Evolutionary conservation across 2,797 vertebrate genomes (phyloP).

Genomic region (Poeciliopsis turneri): DNA sequence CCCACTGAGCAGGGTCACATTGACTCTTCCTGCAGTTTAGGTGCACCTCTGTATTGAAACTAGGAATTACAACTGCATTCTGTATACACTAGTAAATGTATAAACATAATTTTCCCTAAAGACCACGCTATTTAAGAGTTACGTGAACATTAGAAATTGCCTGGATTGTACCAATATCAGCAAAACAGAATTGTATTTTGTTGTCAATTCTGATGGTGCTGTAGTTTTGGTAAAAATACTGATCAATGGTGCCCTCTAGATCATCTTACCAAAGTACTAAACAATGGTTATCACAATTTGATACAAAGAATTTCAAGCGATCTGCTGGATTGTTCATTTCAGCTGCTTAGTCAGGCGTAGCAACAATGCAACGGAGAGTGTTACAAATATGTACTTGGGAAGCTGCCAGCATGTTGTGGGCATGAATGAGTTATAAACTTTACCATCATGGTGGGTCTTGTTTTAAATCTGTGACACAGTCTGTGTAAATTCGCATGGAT

Average conservation of each 20-base stretch:
- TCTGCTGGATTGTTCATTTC: background rate
- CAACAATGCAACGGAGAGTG: background rate
- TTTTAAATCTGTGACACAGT: background rate
- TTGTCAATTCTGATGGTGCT: background rate
- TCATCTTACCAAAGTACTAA: background rate
- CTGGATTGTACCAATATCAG: background rate
- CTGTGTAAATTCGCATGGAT: background rate
- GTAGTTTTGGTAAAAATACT: background rate
- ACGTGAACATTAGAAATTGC: background rate
- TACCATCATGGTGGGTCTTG: background rate
- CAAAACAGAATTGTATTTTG: background rate
- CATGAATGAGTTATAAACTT: background rate
- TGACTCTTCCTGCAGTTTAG: slow-evolving; percentile 67
- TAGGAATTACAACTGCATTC: slow-evolving; percentile 19
- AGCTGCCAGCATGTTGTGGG: background rate
- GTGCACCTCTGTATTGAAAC: slow-evolving; percentile 37
- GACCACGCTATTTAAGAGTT: background rate
- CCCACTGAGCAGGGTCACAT: slow-evolving; percentile 69
- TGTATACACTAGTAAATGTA: background rate
- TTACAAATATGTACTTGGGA: background rate
- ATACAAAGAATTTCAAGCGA: background rate
- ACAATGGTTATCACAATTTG: background rate
- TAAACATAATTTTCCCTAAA: background rate
- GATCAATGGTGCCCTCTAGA: background rate
- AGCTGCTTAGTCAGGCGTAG: background rate